Base-by-base conservation (phyloP, 1,140 invertebrate species). In the Delia radicum region DNA sequence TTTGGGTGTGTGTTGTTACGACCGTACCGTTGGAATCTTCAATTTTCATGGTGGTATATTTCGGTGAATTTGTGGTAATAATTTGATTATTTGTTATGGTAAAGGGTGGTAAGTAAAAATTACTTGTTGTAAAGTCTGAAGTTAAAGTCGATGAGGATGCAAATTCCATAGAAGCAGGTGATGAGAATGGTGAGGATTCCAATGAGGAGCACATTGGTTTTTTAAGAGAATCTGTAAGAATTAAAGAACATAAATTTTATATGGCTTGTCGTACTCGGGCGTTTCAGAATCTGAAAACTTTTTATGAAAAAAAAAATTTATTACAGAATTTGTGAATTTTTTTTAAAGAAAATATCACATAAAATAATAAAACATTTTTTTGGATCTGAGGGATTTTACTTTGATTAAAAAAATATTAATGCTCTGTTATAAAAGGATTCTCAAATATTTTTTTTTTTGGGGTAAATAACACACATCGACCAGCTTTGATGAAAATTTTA, bases 141-240 rank as follows among this genome's bases (percentile, higher is more conserved):
- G 37, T 37, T n/a, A n/a, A 31, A 10, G 74, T 61, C 28, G 69
- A n/a, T 1, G 77, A 69, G 5, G 37, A 2, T 13, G 80, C 76
- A 78, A 85, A 63, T 73, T 85, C 83, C 74, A 85, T 81, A 3
- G 83, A 85, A 15, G 83, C 83, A 29, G 83, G 83, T 28, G 83
- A 85, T 10, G 83, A 85, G 67, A 82, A 85, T 33, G 83, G 83
- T 12, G 83, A 85, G 21, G 83, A 85, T 71, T 85, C 83, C 2
- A 85, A 74, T 5, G 83, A 85, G 12, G 83, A 83, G 27, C 83
- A 85, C 29, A 82, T 73, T 27, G 84, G 81, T 74, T 83, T 79
- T 67, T 81, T 79, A 67, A 79, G 76, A 2, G 73, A 61, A 72
- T 77, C 76, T 75, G 82, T 80, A 63, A 82, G 76, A 33, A n/a